Conservation (phyloP, 2,797 vertebrate species). For the Pagetopsis macropterus region DNA sequence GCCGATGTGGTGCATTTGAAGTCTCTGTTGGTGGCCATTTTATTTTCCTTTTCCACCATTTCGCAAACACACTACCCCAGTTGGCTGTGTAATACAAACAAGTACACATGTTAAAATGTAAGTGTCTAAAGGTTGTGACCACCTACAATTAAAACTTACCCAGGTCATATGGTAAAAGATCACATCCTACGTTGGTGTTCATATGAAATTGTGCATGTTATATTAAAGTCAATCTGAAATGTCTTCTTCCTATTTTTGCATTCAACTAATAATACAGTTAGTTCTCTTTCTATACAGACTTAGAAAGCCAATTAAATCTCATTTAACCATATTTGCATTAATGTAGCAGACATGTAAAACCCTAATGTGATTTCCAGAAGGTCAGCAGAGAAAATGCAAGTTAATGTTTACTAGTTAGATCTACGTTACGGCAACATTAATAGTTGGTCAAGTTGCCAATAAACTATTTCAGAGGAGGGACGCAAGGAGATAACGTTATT, state of each 20-base stretch:
- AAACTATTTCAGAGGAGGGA: neutral
- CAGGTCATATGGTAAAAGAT: neutral
- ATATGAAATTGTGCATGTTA: neutral
- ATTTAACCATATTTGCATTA: neutral
- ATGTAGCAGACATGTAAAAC: neutral
- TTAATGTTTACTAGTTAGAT: too few relatives aligned
- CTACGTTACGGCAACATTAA: neutral
- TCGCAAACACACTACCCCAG: neutral
- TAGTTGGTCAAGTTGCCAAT: neutral
- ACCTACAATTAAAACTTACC: neutral
- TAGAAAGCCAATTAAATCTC: too few relatives aligned
- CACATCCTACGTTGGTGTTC: neutral
- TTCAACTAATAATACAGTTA: neutral
- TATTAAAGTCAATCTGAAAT: neutral
- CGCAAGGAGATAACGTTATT: neutral
- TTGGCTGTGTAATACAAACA: neutral
- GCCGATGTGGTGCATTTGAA: neutral
- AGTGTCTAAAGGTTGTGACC: neutral
- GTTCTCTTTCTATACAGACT: too few relatives aligned
- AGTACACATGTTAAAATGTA: too few relatives aligned
- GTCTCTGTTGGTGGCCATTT: conserved; percentile 8
- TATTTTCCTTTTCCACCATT: conserved; percentile 23
- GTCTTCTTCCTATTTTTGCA: neutral
- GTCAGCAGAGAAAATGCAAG: neutral
- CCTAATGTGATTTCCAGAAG: too few relatives aligned